Percentiles rank a stretch among this genome's conserved stretches.
phyloP scores from a whole-genome alignment of 2,797 vertebrate species.

The Diplodus puntazzo region DNA sequence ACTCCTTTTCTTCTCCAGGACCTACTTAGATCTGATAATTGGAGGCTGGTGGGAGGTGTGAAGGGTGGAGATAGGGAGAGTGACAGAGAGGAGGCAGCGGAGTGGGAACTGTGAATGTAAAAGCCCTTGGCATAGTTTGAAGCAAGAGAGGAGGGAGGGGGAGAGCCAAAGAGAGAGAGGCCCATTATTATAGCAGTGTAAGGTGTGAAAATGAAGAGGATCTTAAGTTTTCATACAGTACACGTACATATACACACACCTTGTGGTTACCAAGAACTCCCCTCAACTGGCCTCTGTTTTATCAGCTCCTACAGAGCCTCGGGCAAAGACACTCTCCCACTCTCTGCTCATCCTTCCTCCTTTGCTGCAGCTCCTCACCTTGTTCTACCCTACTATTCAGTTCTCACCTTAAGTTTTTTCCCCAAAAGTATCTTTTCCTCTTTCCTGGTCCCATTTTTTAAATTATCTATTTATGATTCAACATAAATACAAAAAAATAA shows the following conservation, averaged over 20 bases:
- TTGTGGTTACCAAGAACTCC: conserved; percentile 60
- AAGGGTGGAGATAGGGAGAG: conserved; percentile 70
- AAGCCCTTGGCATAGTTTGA: conserved; percentile 76
- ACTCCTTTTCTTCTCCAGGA: conserved; percentile 68
- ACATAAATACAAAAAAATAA: background rate
- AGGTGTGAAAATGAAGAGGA: conserved; percentile 77
- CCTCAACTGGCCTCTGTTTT: conserved; percentile 67
- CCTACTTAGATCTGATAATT: conserved; percentile 82
- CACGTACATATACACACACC: conserved; percentile 39
- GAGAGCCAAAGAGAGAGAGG: conserved; percentile 41
- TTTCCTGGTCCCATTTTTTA: conserved; percentile 11
- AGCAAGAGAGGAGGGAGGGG: conserved; percentile 53
- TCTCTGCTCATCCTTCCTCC: conserved; percentile 26
- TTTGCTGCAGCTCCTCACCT: conserved; percentile 46
- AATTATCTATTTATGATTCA: too few relatives aligned
- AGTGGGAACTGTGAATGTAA: conserved; percentile 77
- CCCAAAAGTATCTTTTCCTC: background rate
- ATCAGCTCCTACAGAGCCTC: conserved; percentile 67
- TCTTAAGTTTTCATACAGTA: conserved; percentile 69
- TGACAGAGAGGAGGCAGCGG: conserved; percentile 73
- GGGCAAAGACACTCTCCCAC: conserved; percentile 61
- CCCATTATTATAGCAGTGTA: conserved; percentile 73
- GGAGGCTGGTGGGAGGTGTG: conserved; percentile 79
- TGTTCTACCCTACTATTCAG: conserved; percentile 26
- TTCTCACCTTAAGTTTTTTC: conserved; percentile 23